Percentiles rank a stretch among this genome's conserved stretches.
Evolutionary conservation across 2,113 vertebrate genomes (phyloP).

Genomic region (Marcusenius ussheri): DNA sequence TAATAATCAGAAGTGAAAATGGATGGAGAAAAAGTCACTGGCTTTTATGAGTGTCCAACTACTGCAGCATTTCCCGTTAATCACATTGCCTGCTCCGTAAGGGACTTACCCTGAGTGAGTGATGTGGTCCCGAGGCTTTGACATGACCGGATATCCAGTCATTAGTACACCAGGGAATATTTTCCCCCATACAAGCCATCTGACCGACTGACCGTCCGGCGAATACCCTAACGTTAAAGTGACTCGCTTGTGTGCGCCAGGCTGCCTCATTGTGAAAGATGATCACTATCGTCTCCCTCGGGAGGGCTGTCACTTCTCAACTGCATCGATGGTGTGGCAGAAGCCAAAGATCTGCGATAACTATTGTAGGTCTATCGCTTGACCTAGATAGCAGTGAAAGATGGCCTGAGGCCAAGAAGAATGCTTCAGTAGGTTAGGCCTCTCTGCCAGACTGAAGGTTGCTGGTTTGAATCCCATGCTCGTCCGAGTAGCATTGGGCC

Average conservation of each 20-base stretch:
- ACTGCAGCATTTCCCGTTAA: conserved; percentile 19
- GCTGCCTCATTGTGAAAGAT: not conserved
- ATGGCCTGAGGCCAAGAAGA: not conserved
- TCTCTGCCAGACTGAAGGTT: not conserved
- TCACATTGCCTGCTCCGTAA: conserved; percentile 25
- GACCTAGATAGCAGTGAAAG: conserved; percentile 8
- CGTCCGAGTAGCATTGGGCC: not conserved
- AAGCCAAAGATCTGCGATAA: not conserved
- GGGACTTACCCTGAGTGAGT: conserved; percentile 34
- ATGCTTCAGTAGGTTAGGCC: not conserved
- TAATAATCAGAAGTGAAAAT: conserved; percentile 9
- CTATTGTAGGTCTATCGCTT: not conserved
- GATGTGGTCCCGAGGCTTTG: conserved; percentile 25
- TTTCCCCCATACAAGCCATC: conserved; percentile 16
- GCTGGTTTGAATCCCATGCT: not conserved
- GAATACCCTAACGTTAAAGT: conserved; percentile 17
- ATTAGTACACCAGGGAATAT: conserved; percentile 9
- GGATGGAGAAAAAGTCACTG: not conserved
- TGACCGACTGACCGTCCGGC: conserved; percentile 6
- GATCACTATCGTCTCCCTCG: conserved; percentile 9
- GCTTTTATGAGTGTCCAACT: not conserved
- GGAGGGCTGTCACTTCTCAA: not conserved
- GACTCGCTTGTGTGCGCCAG: not conserved
- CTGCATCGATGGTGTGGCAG: not conserved
- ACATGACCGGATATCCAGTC: conserved; percentile 29